Evolutionary conservation across 30 jellyfish, hydroid and myxozoan genomes (phyloP), one percentile per base, ranked within the genome.

Genomic region (Cassiopea andromeda): DNA sequence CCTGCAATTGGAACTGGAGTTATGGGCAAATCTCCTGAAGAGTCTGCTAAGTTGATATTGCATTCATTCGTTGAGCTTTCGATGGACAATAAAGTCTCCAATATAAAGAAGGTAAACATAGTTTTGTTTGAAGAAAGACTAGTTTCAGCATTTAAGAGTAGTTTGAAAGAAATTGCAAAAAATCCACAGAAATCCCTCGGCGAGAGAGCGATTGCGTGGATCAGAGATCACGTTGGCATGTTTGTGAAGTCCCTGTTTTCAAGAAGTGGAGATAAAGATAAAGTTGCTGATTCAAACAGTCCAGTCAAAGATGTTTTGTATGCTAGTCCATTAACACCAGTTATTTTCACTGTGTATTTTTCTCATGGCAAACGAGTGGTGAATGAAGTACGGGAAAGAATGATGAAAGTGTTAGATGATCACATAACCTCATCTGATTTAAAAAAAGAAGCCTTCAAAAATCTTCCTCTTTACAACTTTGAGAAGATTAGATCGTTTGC

Each of bases 1-100:
- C 93, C 93, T 2, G 93, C 93, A 7, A 85, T 85, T 38, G 93
- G 93, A 7, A 85, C 93, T 4, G 93, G 93, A 58, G 47, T 85
- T 19, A 48, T 85, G 16, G 93, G 93, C 54, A 73, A 72, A 59
- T 69, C 67, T 15, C 77, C 93, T 1, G 69, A 58, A 61, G 81
- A 75, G 54, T 85, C 93, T 13, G 93, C 93, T 1, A 27, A 59
- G 68, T 43, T 85, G 73, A 85, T 85, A 17, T 70, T 85, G 80
- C 77, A 66, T n/a, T 48, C 93, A 15, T 85, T 85, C 57, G 93
- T 77, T 1, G 93, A 85, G n/a, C 71, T 85, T 15, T 57, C 87
- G 17, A 38, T 44, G 14, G 45, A 19, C 7, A 54, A 43, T 27
- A 13, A 75, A 1, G 47, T 85, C 6, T 15, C 61, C 66, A 73